A percentile compares a stretch with the other conserved stretches of the same genome.
These are phyloP conservation scores for Aplidium turbinatum DNA, from an alignment of 23 tunicate species.

Conservation along the genomic window DNA sequence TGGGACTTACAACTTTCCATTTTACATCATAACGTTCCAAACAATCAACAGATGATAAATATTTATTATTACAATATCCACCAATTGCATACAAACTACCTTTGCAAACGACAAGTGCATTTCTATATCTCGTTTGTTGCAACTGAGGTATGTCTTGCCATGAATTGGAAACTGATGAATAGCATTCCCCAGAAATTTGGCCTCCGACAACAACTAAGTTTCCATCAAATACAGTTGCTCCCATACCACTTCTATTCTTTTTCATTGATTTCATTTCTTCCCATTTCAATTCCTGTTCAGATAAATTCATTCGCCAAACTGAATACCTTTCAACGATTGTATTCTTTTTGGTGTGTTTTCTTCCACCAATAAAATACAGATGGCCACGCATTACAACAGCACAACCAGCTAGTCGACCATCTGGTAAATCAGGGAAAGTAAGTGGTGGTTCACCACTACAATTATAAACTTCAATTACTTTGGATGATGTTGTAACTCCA, in stretches of 20 bases:
- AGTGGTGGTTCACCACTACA: too few species aligned
- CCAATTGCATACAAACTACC: not conserved
- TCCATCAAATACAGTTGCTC: not conserved
- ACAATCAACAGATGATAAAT: too few species aligned
- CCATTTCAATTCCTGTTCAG: not conserved
- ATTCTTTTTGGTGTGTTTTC: too few species aligned
- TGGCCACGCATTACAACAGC: too few species aligned
- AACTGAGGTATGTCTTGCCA: not conserved
- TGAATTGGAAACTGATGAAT: not conserved
- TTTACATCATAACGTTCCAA: too few species aligned
- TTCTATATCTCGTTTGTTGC: not conserved
- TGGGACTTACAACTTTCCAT: not conserved
- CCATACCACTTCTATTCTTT: not conserved
- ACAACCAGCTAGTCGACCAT: too few species aligned
- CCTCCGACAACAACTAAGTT: not conserved
- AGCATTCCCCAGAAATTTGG: not conserved
- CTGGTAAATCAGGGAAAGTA: too few species aligned
- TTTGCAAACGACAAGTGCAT: not conserved
- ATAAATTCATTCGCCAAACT: not conserved
- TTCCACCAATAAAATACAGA: too few species aligned
- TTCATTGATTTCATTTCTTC: conserved; percentile 6
- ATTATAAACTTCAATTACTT: too few species aligned
- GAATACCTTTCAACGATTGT: too few species aligned
- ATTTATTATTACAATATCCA: too few species aligned
- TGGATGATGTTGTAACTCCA: too few species aligned